Evolutionary conservation across 2,113 vertebrate species (phyloP), one percentile per base, ranked within the genome.

Genomic region (Eulemur macaco): DNA sequence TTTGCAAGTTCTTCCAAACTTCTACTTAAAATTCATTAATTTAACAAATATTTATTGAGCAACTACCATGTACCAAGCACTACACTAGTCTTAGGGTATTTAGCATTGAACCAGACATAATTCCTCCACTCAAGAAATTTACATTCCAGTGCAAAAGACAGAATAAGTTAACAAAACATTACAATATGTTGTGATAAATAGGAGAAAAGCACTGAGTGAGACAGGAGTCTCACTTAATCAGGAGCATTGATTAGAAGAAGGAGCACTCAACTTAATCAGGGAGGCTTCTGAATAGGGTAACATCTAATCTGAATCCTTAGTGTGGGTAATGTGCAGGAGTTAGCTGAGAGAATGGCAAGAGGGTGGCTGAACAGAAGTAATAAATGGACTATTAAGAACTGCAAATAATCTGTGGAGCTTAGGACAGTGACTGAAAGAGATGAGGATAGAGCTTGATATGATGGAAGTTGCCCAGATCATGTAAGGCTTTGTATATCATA

Each of bases 1-100:
- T 95, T 84, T 76, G n/a, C 27, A 27, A 91, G 47, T 87, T 83
- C 47, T 78, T 91, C 25, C 39, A 90, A 34, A 88, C 25, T 80
- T 66, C 47, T 92, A 76, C 5, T 12, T n/a, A 80, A 85, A 14
- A 96, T 69, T 82, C 7, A 96, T 52, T 91, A 54, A 88, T 74
- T 88, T 86, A 89, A 73, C 73, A 94, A 52, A 73, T 66, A 91
- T 77, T 83, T 66, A 34, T 69, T 74, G 74, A 94, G 52, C 17
- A 90, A 63, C 20, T 54, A 42, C 34, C 82, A 91, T 15, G 3
- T 27, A 14, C 45, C 82, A 68, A 95, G 50, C 39, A 78, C 47
- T 73, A 31, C 10, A 31, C 20, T 86, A 77, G 68, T 83, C 39
- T 93, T 54, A 92, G 42, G 15, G 13, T 80, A 87, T 54, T 89